Evolutionary conservation across 2,113 vertebrate species (phyloP).

Genomic region (Sphaerodactylus townsendi): DNA sequence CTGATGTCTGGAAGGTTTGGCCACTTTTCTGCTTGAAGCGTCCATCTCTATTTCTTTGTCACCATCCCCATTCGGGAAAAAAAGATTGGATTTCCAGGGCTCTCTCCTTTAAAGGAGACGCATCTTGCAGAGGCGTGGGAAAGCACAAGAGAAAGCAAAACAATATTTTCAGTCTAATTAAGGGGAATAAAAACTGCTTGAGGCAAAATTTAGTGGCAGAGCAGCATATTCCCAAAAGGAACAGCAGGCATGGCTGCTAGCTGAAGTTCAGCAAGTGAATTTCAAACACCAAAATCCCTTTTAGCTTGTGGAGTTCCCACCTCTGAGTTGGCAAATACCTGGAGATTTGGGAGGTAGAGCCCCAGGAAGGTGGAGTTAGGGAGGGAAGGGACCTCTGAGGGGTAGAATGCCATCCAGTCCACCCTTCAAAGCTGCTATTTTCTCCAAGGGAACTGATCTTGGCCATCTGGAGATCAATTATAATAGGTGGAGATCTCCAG

Average conservation of each 20-base stretch:
- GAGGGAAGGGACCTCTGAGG: too few species aligned
- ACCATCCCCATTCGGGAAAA: too few species aligned
- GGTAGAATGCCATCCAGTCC: too few species aligned
- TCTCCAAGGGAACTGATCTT: too few species aligned
- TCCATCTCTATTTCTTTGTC: background rate
- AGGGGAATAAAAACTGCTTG: background rate
- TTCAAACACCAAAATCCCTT: constrained; percentile 30
- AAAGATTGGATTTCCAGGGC: too few species aligned
- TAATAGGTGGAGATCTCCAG: too few species aligned
- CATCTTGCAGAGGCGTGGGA: background rate
- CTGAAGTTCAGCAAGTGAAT: constrained; percentile 44
- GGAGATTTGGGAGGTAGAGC: too few species aligned
- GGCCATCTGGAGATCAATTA: too few species aligned
- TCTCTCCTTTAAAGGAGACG: too few species aligned
- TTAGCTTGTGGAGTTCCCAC: constrained; percentile 42
- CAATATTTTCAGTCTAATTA: background rate
- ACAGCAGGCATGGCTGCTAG: constrained; percentile 70
- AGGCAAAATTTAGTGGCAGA: constrained; percentile 24
- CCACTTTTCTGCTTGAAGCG: background rate
- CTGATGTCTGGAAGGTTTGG: background rate
- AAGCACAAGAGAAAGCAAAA: background rate
- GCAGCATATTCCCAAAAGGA: constrained; percentile 59
- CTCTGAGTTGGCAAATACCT: too few species aligned
- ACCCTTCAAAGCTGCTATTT: too few species aligned
- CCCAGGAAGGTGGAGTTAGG: too few species aligned